Base-by-base conservation (phyloP, 2,797 vertebrate genomes). In the Hirundo rustica region DNA sequence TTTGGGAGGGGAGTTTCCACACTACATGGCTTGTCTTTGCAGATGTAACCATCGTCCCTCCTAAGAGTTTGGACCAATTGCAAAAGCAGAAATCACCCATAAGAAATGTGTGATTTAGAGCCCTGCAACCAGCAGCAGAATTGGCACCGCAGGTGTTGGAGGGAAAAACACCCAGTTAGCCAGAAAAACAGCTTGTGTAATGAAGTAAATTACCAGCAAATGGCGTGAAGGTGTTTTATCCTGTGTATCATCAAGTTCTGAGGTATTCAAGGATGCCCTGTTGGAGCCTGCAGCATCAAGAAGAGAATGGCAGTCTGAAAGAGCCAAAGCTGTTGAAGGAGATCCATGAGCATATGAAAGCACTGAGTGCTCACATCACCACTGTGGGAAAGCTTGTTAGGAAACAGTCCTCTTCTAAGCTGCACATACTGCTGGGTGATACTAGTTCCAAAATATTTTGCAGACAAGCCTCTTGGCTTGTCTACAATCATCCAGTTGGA, bases 381-480 rank as follows among this genome's bases (percentile, higher is more conserved):
- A 12, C 75, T 40, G 36, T 54, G 30, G 53, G 53, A 89, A 85
- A 74, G 64, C 48, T 71, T 71, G 12, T 47, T 79, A 67, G 68
- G 76, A 65, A 74, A 50, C 7, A 68, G n/a, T 29, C 22, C 45
- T 85, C 45, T 50, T 76, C 60, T 87, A 71, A 93, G 50, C 45
- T 79, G 34, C 60, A 60, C 1, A 1, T 66, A 44, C 55, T 89
- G 67, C 62, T 67, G 42, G 25, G 29, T 88, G 30, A 60, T 73
- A 68, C 80, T 64, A 27, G 45, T 68, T 91, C 47, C 61, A 83
- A 64, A 80, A 89, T 76, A 64, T 29, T 91, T 87, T 94, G 62
- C 47, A 74, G 84, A 79, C 60, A 93, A 91, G 60, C 61, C 36
- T 89, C 45, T 79, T 93, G 88, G 70, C 77, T 85, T 32, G 72